These are phyloP conservation scores for Penaeus japonicus DNA, from an alignment of 1,140 invertebrate species.

Conservation along the genomic window DNA sequence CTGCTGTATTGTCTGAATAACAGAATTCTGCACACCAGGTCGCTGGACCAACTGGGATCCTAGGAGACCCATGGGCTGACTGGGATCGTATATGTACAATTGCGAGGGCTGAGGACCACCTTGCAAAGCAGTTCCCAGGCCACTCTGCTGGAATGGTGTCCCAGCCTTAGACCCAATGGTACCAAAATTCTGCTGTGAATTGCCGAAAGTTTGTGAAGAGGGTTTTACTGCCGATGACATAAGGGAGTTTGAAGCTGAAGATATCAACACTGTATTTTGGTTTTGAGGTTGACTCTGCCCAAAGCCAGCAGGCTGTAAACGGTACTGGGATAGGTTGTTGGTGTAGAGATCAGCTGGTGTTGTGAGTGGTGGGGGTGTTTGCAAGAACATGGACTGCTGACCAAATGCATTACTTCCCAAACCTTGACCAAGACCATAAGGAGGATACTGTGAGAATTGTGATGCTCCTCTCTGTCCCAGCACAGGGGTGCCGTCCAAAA, in stretches of 20 bases:
- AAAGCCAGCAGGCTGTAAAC: slow-evolving; percentile 72
- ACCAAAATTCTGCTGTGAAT: slow-evolving; percentile 75
- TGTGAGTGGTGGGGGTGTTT: slow-evolving; percentile 69
- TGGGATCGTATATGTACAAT: slow-evolving; percentile 66
- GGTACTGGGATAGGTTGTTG: slow-evolving; percentile 77
- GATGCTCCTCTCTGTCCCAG: slow-evolving; percentile 69
- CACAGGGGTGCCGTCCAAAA: slow-evolving; percentile 69
- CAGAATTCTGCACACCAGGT: slow-evolving; percentile 63
- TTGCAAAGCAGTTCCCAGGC: slow-evolving; percentile 56
- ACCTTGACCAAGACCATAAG: slow-evolving; percentile 67
- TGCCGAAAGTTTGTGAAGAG: slow-evolving; percentile 66
- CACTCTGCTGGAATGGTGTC: slow-evolving; percentile 62
- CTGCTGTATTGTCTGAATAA: slow-evolving; percentile 68
- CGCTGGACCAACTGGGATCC: slow-evolving; percentile 72
- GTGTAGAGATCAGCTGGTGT: slow-evolving; percentile 82
- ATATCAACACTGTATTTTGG: slow-evolving; percentile 87
- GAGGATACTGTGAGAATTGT: slow-evolving; percentile 74
- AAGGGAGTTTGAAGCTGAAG: slow-evolving; percentile 84
- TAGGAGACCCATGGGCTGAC: slow-evolving; percentile 61
- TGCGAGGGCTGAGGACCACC: slow-evolving; percentile 68
- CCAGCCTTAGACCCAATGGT: slow-evolving; percentile 77
- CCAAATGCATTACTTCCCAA: slow-evolving; percentile 69
- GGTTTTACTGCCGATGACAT: slow-evolving; percentile 91
- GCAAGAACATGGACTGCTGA: slow-evolving; percentile 74
- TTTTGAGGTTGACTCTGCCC: slow-evolving; percentile 82